Conservation (phyloP, 2,888 invertebrate species). For the Onthophagus sagittarius region DNA sequence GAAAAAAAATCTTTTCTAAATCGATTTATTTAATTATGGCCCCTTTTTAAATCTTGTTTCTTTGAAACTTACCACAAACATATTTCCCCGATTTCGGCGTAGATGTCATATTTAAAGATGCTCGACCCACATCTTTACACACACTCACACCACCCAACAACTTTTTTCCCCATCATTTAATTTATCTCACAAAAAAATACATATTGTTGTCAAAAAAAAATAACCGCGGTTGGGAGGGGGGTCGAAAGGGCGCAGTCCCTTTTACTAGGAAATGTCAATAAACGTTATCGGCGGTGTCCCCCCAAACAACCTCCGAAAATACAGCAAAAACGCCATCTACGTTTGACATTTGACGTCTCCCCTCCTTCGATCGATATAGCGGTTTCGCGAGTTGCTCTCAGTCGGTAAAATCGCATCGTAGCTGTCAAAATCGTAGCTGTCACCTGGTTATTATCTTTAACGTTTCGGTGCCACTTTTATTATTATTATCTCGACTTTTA, state of each 20-base stretch:
- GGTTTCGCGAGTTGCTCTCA: not conserved
- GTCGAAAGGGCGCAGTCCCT: not conserved
- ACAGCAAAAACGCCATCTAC: not conserved
- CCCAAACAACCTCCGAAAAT: not conserved
- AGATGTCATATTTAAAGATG: slow-evolving; percentile 47
- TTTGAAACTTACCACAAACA: slow-evolving; percentile 45
- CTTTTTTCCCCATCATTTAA: too few species aligned
- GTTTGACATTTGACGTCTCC: not conserved
- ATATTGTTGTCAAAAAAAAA: too few species aligned
- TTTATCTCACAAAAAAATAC: too few species aligned
- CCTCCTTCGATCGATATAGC: not conserved
- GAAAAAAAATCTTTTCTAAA: not conserved
- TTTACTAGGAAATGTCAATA: not conserved
- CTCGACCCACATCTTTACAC: slow-evolving; percentile 16
- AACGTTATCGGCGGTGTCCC: not conserved
- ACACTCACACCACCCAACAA: too few species aligned
- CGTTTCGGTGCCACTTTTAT: not conserved
- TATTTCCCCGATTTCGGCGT: slow-evolving; percentile 49
- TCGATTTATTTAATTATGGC: not conserved
- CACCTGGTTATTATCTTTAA: not conserved
- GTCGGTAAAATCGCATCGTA: not conserved
- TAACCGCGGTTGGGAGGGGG: not conserved
- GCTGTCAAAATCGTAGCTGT: not conserved
- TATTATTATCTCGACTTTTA: too few species aligned
- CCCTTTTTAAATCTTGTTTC: not conserved